Percentiles rank a stretch among this genome's conserved stretches.
Evolutionary conservation across 2,797 vertebrate species (phyloP).

Genomic region (Botia kubotai): DNA sequence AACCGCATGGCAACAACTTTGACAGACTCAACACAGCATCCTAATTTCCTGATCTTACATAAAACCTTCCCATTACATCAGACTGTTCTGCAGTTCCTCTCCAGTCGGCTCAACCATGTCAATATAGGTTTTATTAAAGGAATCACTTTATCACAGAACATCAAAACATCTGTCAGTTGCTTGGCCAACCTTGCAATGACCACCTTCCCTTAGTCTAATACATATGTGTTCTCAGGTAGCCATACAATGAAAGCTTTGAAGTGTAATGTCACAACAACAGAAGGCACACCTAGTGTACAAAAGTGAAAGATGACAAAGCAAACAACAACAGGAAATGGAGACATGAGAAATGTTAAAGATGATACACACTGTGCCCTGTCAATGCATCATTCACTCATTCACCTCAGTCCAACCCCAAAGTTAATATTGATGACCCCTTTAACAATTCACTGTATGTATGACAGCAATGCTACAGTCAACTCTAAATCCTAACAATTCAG

Average conservation of each 20-base stretch:
- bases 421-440: conserved; percentile 13
- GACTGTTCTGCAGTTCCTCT: conserved; percentile 27
- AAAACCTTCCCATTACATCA: conserved; percentile 28
- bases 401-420: conserved; percentile 11
- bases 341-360: conserved; percentile 31
- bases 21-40: conserved; percentile 29
- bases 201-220: conserved; percentile 12
- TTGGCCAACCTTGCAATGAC: conserved; percentile 40
- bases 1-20: conserved; percentile 50
- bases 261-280: conserved; percentile 61
- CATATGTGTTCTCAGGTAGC: conserved; percentile 39
- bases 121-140: conserved; percentile 22
- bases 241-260: conserved; percentile 53
- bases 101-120: conserved; percentile 34
- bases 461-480: conserved; percentile 23
- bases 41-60: conserved; percentile 35
- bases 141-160: conserved; percentile 26
- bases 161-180: conserved; percentile 22
- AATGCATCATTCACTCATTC: conserved; percentile 27
- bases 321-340: conserved; percentile 33
- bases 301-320: conserved; percentile 46
- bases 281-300: conserved; percentile 67
- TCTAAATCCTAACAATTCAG: conserved; percentile 25
- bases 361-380: not conserved
- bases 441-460: not conserved